A percentile compares a stretch with the other conserved stretches of the same genome.
These are phyloP conservation scores for Drosophila flavopinicola DNA, from an alignment of 2,888 invertebrate species.

Conservation along the genomic window DNA sequence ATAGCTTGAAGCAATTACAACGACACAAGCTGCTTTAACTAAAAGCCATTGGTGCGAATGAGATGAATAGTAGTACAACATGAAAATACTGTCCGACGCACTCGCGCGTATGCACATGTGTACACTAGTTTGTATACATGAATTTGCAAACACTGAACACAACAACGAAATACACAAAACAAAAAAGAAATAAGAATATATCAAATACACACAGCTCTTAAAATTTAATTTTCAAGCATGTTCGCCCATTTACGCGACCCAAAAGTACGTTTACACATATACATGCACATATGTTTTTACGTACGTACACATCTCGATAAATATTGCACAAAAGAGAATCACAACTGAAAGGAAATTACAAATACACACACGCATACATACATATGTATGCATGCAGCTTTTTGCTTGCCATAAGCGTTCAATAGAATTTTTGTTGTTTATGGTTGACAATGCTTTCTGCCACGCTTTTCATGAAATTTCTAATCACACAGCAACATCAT, in stretches of 20 bases:
- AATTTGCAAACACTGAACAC: not conserved
- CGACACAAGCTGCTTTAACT: conserved; percentile 3
- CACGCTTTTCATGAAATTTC: conserved; percentile 3
- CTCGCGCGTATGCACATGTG: not conserved
- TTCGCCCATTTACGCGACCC: not conserved
- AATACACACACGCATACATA: not conserved
- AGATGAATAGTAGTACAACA: conserved; percentile 22
- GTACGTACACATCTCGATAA: not conserved
- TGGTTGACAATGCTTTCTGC: not conserved
- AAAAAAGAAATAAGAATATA: not conserved
- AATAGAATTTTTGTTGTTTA: not conserved
- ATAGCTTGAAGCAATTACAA: conserved; percentile 15
- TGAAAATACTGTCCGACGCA: conserved; percentile 14
- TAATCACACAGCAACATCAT: not conserved
- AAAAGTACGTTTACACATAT: too few relatives aligned
- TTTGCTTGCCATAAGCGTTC: too few relatives aligned
- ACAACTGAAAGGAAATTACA: too few relatives aligned
- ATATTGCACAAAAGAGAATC: conserved; percentile 3
- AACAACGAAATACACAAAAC: too few relatives aligned
- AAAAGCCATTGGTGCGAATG: conserved; percentile 35
- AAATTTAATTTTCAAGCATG: not conserved
- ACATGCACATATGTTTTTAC: conserved; percentile 1
- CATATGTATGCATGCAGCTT: not conserved
- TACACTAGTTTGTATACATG: not conserved
- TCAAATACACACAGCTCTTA: conserved; percentile 1